Evolutionary conservation across 2,113 vertebrate genomes (phyloP), one percentile per base, ranked within the genome.

Genomic region (human (Homo sapiens)): DNA sequence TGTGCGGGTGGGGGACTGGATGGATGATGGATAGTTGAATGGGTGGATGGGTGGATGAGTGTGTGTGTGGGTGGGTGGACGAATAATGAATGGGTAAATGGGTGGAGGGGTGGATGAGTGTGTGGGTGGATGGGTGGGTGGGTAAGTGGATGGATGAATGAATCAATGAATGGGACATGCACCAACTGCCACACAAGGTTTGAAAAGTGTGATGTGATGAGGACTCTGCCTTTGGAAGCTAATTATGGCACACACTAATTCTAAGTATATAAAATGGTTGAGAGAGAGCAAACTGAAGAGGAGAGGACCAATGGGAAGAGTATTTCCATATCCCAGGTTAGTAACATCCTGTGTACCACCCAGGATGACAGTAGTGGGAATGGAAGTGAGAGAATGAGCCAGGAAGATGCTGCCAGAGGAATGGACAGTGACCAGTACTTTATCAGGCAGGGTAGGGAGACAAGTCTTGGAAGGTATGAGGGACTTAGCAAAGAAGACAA

Each of bases 311-410:
- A 1, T 18, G 30, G 35, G 66, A 35, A 38, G n/a, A 64, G 1
- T 16, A 11, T 32, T n/a, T 78, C 22, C 12, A 1, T 6, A 22
- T 45, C 8, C 11, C 14, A 57, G 61, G 59, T 20, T 66, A 40
- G 35, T n/a, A 32, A 22, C 2, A 4, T 35, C 16, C 8, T 9
- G 0, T 5, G 27, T 27, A 8, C 48, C 14, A 16, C 20, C 8
- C 22, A 4, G 8, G 4, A 9, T 50, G 48, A 14, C 25, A 22
- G 6, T 5, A 2, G 0, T 35, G 45, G 35, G 8, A 7, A 12
- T 45, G 48, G 45, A 9, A 52, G 45, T 27, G 55, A 50, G 57
- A 32, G 55, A 75, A 1, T 2, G 14, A 91, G 66, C 43, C 45
- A 35, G 88, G 57, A 80, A 50, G 48, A 6, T 14, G 8, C 57